Base-by-base conservation (phyloP, 64 coral and sea anemone genomes). In the Montipora capricornis region DNA sequence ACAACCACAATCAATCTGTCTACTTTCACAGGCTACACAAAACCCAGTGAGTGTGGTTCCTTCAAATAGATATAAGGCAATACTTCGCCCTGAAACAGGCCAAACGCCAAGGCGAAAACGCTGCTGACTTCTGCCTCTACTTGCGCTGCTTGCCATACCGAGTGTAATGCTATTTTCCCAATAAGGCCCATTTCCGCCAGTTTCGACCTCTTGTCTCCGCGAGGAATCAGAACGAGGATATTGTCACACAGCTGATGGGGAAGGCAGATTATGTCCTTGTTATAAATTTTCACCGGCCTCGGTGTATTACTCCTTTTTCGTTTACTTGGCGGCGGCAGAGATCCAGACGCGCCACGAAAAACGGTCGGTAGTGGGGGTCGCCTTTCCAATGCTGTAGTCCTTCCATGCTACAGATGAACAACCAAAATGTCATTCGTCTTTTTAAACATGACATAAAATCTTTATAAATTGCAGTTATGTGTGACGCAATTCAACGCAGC, bases 71-170 rank as follows among this genome's bases (percentile, higher is more conserved):
- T 74, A 29, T 29, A 73, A 73, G 70, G 70, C 70, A 73, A 73
- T 73, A 73, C 70, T 73, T 73, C 19, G 10, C 70, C 70, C 24
- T 73, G 24, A 22, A 6, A 11, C 70, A 73, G 70, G 20, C 70
- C 70, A 73, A 73, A 73, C 22, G 20, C 69, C n/a, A 22, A 29
- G 69, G 69, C 69, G 22, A 73, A 73, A 73, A 73, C 69, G 69
- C 69, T 73, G 69, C 69, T 73, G 69, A 73, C 69, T 73, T 73
- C 69, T 73, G 69, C 69, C 20, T 73, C 69, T 73, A 29, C 69
- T 29, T 73, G 69, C 22, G 69, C 69, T 22, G 69, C 69, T 73
- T 73, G 69, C 69, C 22, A 73, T 73, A 73, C 69, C 69, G 69
- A 73, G 20, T 73, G 69, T 20, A 73, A 73, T 8, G 69, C 69